These are phyloP conservation scores for Huso huso DNA, from an alignment of 2,797 vertebrate species.

Conservation along the genomic window DNA sequence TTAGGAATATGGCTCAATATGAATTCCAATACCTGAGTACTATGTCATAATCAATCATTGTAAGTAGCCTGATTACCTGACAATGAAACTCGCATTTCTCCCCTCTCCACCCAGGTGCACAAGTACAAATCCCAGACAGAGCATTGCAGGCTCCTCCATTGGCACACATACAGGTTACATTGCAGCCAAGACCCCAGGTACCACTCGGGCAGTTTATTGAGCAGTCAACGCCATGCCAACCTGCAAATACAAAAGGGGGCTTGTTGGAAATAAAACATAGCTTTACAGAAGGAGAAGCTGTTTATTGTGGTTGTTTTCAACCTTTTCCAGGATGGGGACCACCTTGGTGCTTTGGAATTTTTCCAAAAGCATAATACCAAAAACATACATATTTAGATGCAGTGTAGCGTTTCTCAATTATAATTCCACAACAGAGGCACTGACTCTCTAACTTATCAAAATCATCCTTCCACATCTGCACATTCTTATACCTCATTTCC, in stretches of 20 bases:
- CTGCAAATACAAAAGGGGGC: constrained; percentile 41
- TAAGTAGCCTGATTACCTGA: constrained; percentile 58
- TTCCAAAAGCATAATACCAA: neutral
- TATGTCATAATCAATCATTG: too few relatives aligned
- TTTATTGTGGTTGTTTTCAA: neutral
- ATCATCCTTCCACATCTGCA: too few relatives aligned
- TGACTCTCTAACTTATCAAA: too few relatives aligned
- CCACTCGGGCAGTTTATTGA: constrained; percentile 91
- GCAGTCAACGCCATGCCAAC: constrained; percentile 93
- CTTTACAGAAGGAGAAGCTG: neutral
- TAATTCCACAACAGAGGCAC: too few relatives aligned
- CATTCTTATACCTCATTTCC: too few relatives aligned
- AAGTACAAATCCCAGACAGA: constrained; percentile 80
- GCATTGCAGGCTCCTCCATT: constrained; percentile 80
- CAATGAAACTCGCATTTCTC: constrained; percentile 76
- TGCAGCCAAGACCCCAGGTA: constrained; percentile 85
- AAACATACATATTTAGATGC: neutral
- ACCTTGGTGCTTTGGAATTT: too few relatives aligned
- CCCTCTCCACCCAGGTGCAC: constrained; percentile 83
- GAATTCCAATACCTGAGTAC: too few relatives aligned
- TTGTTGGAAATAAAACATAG: neutral
- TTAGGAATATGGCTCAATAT: too few relatives aligned
- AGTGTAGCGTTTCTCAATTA: neutral
- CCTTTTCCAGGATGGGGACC: neutral
- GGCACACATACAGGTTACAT: constrained; percentile 77